A percentile compares a stretch with the other conserved stretches of the same genome.
Conservation (phyloP, 2,797 vertebrate species). For the Neopelma chrysocephalum region DNA sequence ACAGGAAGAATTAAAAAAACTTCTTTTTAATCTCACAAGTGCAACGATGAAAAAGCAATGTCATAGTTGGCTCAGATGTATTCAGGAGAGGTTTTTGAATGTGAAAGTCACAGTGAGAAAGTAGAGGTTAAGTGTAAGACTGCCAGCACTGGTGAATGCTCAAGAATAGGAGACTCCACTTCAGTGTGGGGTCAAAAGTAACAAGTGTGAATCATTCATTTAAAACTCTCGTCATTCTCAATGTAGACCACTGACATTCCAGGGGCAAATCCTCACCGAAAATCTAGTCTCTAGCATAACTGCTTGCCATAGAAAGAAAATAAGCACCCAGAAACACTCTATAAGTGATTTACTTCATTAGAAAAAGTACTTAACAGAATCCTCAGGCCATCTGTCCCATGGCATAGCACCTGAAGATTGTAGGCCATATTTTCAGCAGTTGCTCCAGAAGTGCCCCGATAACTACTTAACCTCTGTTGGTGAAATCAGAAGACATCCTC, state of each 20-base stretch:
- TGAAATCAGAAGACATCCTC: not conserved
- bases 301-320: not conserved
- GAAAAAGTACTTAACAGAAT: not conserved
- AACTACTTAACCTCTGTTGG: not conserved
- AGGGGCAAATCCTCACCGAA: not conserved
- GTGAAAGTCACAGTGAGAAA: not conserved
- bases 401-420: not conserved
- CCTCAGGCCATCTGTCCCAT: not conserved
- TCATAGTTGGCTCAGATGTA: not conserved
- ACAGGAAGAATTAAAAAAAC: not conserved
- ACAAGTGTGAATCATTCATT: slow-evolving; percentile 51
- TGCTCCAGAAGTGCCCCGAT: not conserved
- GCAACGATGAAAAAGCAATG: not conserved
- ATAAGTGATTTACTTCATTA: not conserved
- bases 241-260: not conserved
- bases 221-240: slow-evolving; percentile 49
- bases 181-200: slow-evolving; percentile 41
- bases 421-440: not conserved
- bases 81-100: not conserved
- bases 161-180: not conserved
- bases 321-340: not conserved
- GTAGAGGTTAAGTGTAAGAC: slow-evolving; percentile 27
- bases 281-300: not conserved
- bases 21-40: not conserved
- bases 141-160: not conserved